Evolutionary conservation across 2,888 invertebrate genomes (phyloP).

Genomic region (Rhagophthalmus giganteus): DNA sequence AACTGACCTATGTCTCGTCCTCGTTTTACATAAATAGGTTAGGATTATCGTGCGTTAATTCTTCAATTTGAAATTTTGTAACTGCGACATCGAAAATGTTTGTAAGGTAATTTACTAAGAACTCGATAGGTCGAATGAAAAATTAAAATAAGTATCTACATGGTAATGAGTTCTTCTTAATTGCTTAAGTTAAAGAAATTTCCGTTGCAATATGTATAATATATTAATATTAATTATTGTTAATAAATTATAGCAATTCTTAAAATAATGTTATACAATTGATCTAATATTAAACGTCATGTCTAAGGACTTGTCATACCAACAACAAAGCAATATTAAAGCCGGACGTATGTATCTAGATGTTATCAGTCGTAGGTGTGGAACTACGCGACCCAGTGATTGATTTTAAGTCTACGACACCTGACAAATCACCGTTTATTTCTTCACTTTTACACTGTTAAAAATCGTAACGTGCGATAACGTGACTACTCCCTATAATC

Average conservation of each 20-base stretch:
- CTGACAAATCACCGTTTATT: conserved; percentile 20
- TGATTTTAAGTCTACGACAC: conserved; percentile 26
- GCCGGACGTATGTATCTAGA: conserved; percentile 13
- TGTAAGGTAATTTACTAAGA: no score
- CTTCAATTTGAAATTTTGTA: no score
- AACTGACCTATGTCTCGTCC: no score
- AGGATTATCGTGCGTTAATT: no score
- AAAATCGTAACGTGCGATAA: not conserved
- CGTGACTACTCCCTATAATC: not conserved
- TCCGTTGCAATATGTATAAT: no score
- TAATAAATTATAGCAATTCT: not conserved
- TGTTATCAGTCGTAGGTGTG: conserved; percentile 22
- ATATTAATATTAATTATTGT: not conserved
- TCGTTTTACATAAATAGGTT: no score
- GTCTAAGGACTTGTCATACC: conserved; percentile 14
- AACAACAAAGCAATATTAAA: conserved; percentile 16
- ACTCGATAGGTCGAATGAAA: no score
- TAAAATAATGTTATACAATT: conserved; percentile 3
- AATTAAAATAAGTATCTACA: no score
- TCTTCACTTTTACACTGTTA: conserved; percentile 1
- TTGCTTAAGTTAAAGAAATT: no score
- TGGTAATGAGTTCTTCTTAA: no score
- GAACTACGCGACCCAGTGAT: conserved; percentile 20
- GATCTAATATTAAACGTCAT: conserved; percentile 22
- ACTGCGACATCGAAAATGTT: no score